phyloP scores from a whole-genome alignment of 1,140 invertebrate genomes.

The Mylabris phalerata region DNA sequence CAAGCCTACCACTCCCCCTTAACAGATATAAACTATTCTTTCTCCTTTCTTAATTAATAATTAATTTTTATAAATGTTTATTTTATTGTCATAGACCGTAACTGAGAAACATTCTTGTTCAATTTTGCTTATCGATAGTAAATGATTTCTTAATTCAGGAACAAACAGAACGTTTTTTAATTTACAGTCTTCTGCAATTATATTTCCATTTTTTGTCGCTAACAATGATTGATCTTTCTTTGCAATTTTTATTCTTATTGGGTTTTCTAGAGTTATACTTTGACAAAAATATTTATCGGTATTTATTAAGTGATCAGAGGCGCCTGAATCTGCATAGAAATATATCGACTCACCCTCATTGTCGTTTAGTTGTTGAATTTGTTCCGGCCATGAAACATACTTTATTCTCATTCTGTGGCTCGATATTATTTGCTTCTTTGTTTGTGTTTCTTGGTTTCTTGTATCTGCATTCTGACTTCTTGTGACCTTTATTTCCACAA shows the following conservation, averaged over 20 bases:
- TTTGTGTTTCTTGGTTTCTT: background rate
- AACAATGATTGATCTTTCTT: no score
- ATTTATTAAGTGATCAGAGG: background rate
- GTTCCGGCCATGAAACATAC: background rate
- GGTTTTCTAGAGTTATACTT: background rate
- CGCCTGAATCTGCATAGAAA: background rate
- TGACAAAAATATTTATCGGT: conserved; percentile 1
- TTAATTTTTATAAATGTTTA: background rate
- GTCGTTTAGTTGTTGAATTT: background rate
- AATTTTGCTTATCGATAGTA: conserved; percentile 8
- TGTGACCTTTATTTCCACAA: background rate
- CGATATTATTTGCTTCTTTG: background rate
- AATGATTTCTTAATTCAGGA: background rate
- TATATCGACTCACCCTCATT: background rate
- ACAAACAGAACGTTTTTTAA: conserved; percentile 1
- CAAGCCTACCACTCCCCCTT: no score
- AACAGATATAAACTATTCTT: conserved; percentile 7
- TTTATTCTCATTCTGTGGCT: background rate
- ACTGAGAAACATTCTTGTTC: conserved; percentile 5
- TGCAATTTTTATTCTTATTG: background rate
- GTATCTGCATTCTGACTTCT: background rate
- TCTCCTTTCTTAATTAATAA: background rate
- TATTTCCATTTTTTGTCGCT: conserved; percentile 22
- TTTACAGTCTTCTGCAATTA: conserved; percentile 15
- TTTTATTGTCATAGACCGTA: background rate